phyloP scores from a whole-genome alignment of 1,140 invertebrate species.

The Pseudachorutes palmiensis region DNA sequence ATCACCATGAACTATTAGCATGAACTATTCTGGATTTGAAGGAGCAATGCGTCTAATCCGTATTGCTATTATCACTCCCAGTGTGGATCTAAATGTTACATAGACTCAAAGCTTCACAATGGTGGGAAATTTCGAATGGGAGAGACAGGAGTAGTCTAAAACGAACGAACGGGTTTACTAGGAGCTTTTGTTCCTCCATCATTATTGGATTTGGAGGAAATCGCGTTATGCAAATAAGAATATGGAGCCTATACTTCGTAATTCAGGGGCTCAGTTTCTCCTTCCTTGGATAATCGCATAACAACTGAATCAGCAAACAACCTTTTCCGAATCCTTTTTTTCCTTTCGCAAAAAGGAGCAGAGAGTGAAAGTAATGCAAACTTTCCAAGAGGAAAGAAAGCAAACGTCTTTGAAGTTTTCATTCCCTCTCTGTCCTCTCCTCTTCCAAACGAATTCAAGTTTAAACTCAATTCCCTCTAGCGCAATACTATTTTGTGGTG shows the following conservation, averaged over 20 bases:
- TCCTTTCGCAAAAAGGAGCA: not conserved
- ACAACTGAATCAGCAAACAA: not conserved
- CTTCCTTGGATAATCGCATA: not conserved
- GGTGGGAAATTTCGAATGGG: not conserved
- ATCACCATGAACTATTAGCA: not conserved
- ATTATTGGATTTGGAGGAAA: not conserved
- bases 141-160: not conserved
- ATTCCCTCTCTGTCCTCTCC: too few species aligned
- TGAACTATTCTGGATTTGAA: not conserved
- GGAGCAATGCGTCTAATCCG: too few species aligned
- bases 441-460: too few species aligned
- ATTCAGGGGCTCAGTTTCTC: not conserved
- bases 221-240: constrained; percentile 1
- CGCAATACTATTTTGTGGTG: too few species aligned
- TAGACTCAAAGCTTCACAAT: too few species aligned
- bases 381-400: too few species aligned
- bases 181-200: not conserved
- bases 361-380: too few species aligned
- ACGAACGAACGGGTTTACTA: not conserved
- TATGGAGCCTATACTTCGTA: not conserved
- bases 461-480: too few species aligned
- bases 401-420: too few species aligned
- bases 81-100: too few species aligned
- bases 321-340: not conserved
- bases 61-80: too few species aligned